Conservation (phyloP, 1,140 invertebrate genomes). For the Trigoniulus corallinus region DNA sequence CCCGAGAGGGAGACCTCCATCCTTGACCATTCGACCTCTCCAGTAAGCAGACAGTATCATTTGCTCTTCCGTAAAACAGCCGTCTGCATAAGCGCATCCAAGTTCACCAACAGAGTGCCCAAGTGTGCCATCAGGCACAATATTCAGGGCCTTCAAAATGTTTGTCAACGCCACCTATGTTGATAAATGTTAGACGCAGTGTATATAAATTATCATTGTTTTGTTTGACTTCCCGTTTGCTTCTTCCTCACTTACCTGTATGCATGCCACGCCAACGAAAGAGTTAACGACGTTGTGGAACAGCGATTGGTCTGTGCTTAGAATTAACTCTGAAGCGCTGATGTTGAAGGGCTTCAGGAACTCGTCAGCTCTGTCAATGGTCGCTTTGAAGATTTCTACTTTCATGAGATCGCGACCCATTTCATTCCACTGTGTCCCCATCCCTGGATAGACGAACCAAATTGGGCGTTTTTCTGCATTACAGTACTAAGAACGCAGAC, state of each 20-base stretch:
- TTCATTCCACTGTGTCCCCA: conserved; percentile 91
- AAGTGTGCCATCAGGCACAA: conserved; percentile 80
- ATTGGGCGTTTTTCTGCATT: conserved; percentile 43
- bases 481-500: conserved; percentile 34
- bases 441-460: conserved; percentile 90
- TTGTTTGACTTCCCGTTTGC: too few species aligned
- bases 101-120: conserved; percentile 92
- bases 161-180: conserved; percentile 73
- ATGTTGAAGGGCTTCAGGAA: conserved; percentile 56
- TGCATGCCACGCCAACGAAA: too few species aligned
- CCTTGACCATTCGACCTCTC: conserved; percentile 69
- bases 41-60: conserved; percentile 80
- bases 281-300: too few species aligned
- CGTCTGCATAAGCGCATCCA: conserved; percentile 93
- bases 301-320: conserved; percentile 55
- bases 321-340: conserved; percentile 54
- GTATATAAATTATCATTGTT: too few species aligned
- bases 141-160: conserved; percentile 51
- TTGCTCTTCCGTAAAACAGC: conserved; percentile 79
- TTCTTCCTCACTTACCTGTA: too few species aligned
- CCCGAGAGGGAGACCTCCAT: conserved; percentile 50
- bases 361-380: conserved; percentile 55
- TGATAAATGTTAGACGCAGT: neutral
- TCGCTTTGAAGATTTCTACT: conserved; percentile 57
- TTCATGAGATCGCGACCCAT: conserved; percentile 74